Percentiles rank a stretch among this genome's conserved stretches.
Conservation (phyloP, 2,888 invertebrate species). For the Scaptomyza caliginosa region DNA sequence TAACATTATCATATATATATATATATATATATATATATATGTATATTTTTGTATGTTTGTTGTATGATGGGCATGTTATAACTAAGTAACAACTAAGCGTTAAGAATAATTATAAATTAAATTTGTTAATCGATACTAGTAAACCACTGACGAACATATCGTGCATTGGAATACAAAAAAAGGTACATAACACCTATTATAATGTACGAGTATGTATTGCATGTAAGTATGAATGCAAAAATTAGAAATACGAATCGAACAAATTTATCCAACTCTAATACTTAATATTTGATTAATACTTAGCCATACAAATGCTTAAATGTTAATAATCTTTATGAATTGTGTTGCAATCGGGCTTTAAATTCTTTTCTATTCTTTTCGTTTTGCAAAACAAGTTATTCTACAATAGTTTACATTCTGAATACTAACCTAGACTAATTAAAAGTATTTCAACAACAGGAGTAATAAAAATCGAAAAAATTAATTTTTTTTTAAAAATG, state of each 20-base stretch:
- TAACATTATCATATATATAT: slow-evolving; percentile 8
- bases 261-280: slow-evolving; percentile 5
- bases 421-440: slow-evolving; percentile 27
- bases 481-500: neutral
- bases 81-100: slow-evolving; percentile 34
- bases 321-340: slow-evolving; percentile 18
- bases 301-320: slow-evolving; percentile 15
- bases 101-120: slow-evolving; percentile 38
- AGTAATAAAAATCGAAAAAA: slow-evolving; percentile 9
- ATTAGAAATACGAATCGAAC: slow-evolving; percentile 3
- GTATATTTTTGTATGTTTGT: neutral
- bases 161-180: slow-evolving; percentile 25
- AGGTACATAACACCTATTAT: slow-evolving; percentile 18
- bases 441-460: slow-evolving; percentile 28
- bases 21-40: neutral
- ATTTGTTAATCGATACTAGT: slow-evolving; percentile 34
- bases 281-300: slow-evolving; percentile 13
- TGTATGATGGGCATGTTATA: slow-evolving; percentile 12
- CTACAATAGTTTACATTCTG: slow-evolving; percentile 30
- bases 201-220: slow-evolving; percentile 7
- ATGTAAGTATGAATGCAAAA: slow-evolving; percentile 14
- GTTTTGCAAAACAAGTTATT: slow-evolving; percentile 15
- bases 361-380: too few relatives aligned
- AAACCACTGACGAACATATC: slow-evolving; percentile 31
- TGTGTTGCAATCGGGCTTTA: slow-evolving; percentile 2